A percentile compares a stretch with the other conserved stretches of the same genome.
phyloP scores from a whole-genome alignment of 2,797 vertebrate genomes.

The Parauchenoglanis ngamensis region DNA sequence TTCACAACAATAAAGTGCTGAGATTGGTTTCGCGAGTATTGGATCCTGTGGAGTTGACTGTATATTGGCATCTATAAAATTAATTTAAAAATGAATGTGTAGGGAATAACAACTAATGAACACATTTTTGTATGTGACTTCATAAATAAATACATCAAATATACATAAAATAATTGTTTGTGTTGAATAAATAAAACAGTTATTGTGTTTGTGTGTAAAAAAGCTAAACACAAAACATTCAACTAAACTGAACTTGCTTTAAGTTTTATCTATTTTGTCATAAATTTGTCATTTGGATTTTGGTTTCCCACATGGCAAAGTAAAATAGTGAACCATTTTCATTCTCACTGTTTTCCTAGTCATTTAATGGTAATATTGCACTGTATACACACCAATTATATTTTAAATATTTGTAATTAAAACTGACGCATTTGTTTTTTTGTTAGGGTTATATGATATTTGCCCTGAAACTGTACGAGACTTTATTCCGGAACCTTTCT shows the following conservation, averaged over 20 bases:
- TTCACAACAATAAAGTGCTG: not conserved
- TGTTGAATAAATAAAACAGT: not conserved
- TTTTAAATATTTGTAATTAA: not conserved
- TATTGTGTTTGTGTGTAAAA: not conserved
- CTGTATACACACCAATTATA: not conserved
- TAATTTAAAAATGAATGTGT: not conserved
- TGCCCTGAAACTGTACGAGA: not conserved
- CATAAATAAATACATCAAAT: not conserved
- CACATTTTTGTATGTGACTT: not conserved
- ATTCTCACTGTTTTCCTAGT: not conserved
- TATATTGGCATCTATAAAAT: not conserved
- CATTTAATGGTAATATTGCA: not conserved
- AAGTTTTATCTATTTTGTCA: not conserved
- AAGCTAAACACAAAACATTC: not conserved
- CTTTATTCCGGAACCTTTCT: slow-evolving; percentile 28
- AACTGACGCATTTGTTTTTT: not conserved
- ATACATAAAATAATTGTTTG: not conserved
- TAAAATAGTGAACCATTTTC: not conserved
- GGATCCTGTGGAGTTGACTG: not conserved
- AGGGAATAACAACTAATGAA: not conserved
- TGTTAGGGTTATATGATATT: too few species aligned
- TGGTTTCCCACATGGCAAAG: not conserved
- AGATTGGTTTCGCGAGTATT: not conserved
- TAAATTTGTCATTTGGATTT: not conserved
- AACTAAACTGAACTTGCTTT: not conserved